Percentiles rank a stretch among this genome's conserved stretches.
These are phyloP conservation scores for Huso huso DNA, from an alignment of 2,797 vertebrate species.

Conservation along the genomic window DNA sequence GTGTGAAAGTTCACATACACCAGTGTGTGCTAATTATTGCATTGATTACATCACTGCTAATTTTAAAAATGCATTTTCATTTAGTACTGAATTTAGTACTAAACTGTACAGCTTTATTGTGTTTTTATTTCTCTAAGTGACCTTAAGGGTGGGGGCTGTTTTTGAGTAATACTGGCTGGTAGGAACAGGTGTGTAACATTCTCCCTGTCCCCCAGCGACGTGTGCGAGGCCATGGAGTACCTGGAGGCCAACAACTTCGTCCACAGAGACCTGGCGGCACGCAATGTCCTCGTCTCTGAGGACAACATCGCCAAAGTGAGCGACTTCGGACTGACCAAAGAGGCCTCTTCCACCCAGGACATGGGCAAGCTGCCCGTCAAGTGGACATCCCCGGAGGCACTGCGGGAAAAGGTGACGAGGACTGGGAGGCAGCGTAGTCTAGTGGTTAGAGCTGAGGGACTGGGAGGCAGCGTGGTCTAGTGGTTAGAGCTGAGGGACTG, in stretches of 20 bases:
- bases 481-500: not conserved
- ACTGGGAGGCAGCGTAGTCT: not conserved
- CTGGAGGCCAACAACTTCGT: conserved; percentile 92
- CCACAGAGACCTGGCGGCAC: conserved; percentile 88
- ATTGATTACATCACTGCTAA: too few species aligned
- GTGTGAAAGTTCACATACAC: too few species aligned
- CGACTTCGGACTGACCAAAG: conserved; percentile 94
- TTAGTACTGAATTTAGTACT: too few species aligned
- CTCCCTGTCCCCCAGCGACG: conserved; percentile 58
- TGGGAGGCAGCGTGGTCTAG: not conserved
- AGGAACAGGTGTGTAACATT: not conserved
- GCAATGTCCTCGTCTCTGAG: conserved; percentile 91
- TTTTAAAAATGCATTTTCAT: too few species aligned
- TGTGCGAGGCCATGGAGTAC: conserved; percentile 96
- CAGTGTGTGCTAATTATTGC: too few species aligned
- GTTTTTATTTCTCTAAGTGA: too few species aligned
- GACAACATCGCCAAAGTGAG: conserved; percentile 97
- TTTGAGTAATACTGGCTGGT: not conserved
- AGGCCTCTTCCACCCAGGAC: conserved; percentile 91
- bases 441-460: not conserved
- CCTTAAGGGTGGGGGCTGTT: too few species aligned
- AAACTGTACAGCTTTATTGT: too few species aligned
- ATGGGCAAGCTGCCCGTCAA: conserved; percentile 92
- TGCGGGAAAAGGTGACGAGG: conserved; percentile 82
- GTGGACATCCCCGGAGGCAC: conserved; percentile 91